Percentiles rank a stretch among this genome's conserved stretches.
Conservation (phyloP, 64 coral and sea anemone genomes). For the Stichodactyla helianthus region DNA sequence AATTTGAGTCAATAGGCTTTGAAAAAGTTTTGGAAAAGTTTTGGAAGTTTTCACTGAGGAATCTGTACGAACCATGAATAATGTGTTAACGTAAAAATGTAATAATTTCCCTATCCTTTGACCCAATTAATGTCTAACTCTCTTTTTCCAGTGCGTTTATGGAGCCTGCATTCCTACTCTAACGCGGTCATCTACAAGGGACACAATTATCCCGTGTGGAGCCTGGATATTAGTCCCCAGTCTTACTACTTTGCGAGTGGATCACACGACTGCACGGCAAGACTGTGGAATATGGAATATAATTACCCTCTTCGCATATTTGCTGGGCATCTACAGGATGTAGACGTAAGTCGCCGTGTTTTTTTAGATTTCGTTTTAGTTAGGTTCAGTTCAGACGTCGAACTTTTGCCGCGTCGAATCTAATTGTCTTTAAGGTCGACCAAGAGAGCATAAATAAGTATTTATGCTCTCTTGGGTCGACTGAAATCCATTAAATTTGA, state of each 20-base stretch:
- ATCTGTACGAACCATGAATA: too few relatives aligned
- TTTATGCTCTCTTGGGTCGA: too few relatives aligned
- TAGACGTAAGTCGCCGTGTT: conserved; percentile 27
- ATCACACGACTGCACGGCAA: conserved; percentile 87
- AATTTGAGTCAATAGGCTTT: too few relatives aligned
- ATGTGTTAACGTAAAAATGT: too few relatives aligned
- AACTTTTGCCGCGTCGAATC: too few relatives aligned
- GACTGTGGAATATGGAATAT: conserved; percentile 91
- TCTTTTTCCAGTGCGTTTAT: conserved; percentile 71
- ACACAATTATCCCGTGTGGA: conserved; percentile 95
- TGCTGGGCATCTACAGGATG: conserved; percentile 83
- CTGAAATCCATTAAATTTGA: too few relatives aligned
- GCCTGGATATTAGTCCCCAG: conserved; percentile 81
- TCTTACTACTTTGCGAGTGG: conserved; percentile 92
- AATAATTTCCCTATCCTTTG: too few relatives aligned
- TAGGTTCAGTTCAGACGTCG: too few relatives aligned
- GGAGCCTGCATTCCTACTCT: conserved; percentile 87
- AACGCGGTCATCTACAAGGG: conserved; percentile 91
- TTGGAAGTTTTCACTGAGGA: too few relatives aligned
- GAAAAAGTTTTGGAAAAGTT: too few relatives aligned
- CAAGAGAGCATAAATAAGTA: too few relatives aligned
- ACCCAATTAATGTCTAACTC: not conserved
- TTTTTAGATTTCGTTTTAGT: not conserved
- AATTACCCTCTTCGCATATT: conserved; percentile 92
- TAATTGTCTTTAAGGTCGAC: too few relatives aligned